These are phyloP conservation scores for Pelmatolapia mariae DNA, from an alignment of 2,113 vertebrate genomes.

Conservation along the genomic window DNA sequence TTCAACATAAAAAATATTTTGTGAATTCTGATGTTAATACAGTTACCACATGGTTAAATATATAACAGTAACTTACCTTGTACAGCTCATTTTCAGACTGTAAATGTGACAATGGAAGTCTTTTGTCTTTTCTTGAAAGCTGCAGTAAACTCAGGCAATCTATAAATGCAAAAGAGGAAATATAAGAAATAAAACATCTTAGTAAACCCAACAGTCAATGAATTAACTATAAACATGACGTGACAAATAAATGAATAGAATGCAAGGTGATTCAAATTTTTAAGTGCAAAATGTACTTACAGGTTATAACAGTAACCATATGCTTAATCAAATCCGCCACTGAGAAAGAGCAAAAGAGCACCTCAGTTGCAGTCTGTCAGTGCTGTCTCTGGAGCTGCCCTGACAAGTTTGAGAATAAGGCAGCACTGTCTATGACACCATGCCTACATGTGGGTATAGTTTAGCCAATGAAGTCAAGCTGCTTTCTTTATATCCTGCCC, in stretches of 20 bases:
- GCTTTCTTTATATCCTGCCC: constrained; percentile 15
- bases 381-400: not conserved
- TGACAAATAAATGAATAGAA: not conserved
- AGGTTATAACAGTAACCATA: not conserved
- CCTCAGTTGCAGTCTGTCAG: not conserved
- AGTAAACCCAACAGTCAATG: not conserved
- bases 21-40: not conserved
- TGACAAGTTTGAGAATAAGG: not conserved
- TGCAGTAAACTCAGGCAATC: not conserved
- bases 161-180: not conserved
- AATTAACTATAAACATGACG: not conserved
- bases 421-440: not conserved
- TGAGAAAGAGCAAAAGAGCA: not conserved
- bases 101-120: not conserved
- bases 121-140: not conserved
- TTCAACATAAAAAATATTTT: not conserved
- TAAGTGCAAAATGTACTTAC: constrained; percentile 19
- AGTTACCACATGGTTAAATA: not conserved
- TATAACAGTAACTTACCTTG: constrained; percentile 25
- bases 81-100: constrained; percentile 30
- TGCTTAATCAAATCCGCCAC: not conserved
- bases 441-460: not conserved
- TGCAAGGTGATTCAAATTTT: not conserved
- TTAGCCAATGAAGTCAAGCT: constrained; percentile 12
- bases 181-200: not conserved